These are phyloP conservation scores for Echiichthys vipera DNA, from an alignment of 2,797 vertebrate species.

Conservation along the genomic window DNA sequence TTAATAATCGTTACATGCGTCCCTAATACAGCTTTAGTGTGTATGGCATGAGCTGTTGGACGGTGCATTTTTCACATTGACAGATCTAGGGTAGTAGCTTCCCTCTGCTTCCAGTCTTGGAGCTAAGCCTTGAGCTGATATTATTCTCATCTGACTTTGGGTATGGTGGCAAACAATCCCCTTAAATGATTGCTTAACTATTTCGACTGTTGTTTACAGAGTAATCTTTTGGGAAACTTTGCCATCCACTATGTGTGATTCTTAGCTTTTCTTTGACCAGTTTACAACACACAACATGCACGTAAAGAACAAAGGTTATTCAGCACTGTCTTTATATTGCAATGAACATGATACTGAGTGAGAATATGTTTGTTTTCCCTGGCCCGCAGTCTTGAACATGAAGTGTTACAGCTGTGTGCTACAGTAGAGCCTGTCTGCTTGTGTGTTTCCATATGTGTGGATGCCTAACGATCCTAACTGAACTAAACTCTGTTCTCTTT, in stretches of 20 bases:
- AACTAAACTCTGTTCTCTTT: constrained; percentile 84
- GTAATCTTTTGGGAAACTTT: neutral
- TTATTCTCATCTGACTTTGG: neutral
- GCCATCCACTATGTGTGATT: neutral
- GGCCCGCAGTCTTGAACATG: neutral
- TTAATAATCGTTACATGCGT: neutral
- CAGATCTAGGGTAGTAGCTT: neutral
- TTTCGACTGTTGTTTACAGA: neutral
- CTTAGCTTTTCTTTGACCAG: neutral
- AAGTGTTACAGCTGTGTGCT: constrained; percentile 1
- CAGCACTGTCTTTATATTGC: neutral
- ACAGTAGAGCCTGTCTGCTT: constrained; percentile 12
- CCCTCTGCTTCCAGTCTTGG: neutral
- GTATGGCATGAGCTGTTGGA: neutral
- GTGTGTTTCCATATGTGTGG: constrained; percentile 45
- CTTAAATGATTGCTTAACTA: neutral
- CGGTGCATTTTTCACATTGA: neutral
- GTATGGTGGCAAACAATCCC: neutral
- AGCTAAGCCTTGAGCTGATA: neutral
- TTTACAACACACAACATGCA: neutral
- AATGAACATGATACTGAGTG: neutral
- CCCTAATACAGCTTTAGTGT: neutral
- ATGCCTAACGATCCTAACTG: constrained; percentile 65
- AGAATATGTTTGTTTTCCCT: neutral
- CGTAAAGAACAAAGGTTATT: neutral